A percentile compares a stretch with the other conserved stretches of the same genome.
Conservation (phyloP, 2,797 vertebrate species). For the Crocidura indochinensis region DNA sequence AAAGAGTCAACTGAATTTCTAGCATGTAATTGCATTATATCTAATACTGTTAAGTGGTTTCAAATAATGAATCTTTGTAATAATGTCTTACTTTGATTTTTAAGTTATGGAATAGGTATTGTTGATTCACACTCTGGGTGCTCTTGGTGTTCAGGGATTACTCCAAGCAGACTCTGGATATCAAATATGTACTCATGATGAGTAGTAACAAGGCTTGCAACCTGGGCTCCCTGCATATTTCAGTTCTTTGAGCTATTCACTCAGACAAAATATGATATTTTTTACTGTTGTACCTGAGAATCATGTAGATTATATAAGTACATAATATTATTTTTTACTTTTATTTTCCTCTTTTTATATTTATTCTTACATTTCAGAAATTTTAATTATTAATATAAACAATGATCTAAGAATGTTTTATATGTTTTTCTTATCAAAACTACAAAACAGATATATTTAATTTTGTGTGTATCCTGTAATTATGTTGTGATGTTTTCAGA, state of each 20-base stretch:
- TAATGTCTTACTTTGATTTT: background rate
- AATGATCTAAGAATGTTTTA: conserved; percentile 59
- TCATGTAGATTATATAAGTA: conserved; percentile 13
- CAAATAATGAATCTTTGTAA: conserved; percentile 72
- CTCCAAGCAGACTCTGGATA: too few species aligned
- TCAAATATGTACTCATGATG: too few species aligned
- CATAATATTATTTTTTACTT: conserved; percentile 43
- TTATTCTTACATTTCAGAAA: conserved; percentile 51
- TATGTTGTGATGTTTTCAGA: too few species aligned
- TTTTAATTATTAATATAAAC: conserved; percentile 67
- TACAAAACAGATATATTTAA: too few species aligned
- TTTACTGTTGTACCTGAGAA: conserved; percentile 8
- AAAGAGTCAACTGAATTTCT: background rate
- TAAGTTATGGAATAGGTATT: too few species aligned
- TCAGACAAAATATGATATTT: background rate
- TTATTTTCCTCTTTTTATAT: too few species aligned
- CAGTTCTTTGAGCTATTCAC: too few species aligned
- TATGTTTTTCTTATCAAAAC: conserved; percentile 77
- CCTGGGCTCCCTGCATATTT: too few species aligned
- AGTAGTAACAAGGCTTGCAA: too few species aligned
- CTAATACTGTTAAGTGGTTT: conserved; percentile 36
- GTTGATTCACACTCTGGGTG: too few species aligned
- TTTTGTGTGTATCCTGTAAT: too few species aligned
- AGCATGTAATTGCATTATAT: background rate
- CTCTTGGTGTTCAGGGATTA: too few species aligned